Conservation (phyloP, 2,113 vertebrate genomes). For the Plotosus lineatus region DNA sequence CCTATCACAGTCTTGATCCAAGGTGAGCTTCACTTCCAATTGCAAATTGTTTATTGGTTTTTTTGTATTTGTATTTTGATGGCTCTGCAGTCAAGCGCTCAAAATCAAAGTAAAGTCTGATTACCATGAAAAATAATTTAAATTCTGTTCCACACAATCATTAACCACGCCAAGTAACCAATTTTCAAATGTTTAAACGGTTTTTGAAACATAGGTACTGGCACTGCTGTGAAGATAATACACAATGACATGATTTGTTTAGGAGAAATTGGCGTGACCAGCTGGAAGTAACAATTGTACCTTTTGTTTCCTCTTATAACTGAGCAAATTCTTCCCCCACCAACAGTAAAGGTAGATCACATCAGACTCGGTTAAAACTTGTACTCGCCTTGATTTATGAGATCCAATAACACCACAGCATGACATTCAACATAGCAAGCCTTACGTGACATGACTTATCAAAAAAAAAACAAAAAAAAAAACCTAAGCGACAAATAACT, state of each 20-base stretch:
- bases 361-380: constrained; percentile 3
- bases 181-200: not conserved
- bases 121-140: not conserved
- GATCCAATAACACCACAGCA: constrained; percentile 11
- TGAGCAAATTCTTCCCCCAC: constrained; percentile 1
- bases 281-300: constrained; percentile 5
- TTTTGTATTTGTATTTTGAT: not conserved
- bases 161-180: no score
- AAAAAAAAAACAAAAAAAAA: not conserved
- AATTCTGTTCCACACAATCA: not conserved
- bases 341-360: constrained; percentile 24
- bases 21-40: constrained; percentile 47
- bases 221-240: not conserved
- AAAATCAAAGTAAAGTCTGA: not conserved
- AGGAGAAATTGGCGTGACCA: not conserved
- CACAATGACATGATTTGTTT: constrained; percentile 5
- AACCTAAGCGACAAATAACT: not conserved
- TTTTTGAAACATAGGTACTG: not conserved
- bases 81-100: not conserved
- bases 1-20: constrained; percentile 53
- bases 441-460: not conserved
- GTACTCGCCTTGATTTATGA: constrained; percentile 25
- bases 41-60: constrained; percentile 53
- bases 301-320: constrained; percentile 22
- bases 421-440: constrained; percentile 8